These are phyloP conservation scores for Microctonus hyperodae DNA, from an alignment of 2,888 invertebrate genomes.

Conservation along the genomic window DNA sequence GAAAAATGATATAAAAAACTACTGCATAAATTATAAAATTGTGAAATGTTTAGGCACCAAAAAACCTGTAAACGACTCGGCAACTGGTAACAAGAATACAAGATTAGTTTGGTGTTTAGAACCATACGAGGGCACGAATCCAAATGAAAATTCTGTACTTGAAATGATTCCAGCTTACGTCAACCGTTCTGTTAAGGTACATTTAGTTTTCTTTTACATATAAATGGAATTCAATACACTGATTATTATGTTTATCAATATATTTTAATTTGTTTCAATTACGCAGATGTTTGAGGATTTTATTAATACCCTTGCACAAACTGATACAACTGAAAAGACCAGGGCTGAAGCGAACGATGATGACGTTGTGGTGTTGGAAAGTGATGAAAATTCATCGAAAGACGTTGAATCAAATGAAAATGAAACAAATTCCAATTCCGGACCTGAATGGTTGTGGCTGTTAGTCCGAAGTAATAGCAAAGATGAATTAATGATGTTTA, in stretches of 20 bases:
- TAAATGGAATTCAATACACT: conserved; percentile 42
- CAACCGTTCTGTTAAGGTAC: conserved; percentile 61
- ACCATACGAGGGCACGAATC: conserved; percentile 53
- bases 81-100: conserved; percentile 51
- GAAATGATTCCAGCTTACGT: conserved; percentile 59
- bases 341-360: conserved; percentile 21
- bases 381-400: conserved; percentile 26
- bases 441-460: conserved; percentile 52
- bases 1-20: conserved; percentile 25
- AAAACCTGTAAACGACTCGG: conserved; percentile 51
- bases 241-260: conserved; percentile 4
- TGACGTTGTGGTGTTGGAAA: conserved; percentile 12
- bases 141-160: conserved; percentile 54
- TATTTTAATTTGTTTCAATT: conserved; percentile 15
- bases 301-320: conserved; percentile 50
- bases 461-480: conserved; percentile 57
- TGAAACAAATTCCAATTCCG: conserved; percentile 32
- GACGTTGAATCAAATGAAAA: conserved; percentile 28
- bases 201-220: conserved; percentile 43
- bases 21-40: conserved; percentile 38
- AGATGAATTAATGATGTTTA: conserved; percentile 59
- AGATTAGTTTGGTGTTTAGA: conserved; percentile 56
- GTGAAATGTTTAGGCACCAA: conserved; percentile 58
- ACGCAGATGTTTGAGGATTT: conserved; percentile 59
- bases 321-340: conserved; percentile 12